Evolutionary conservation across 2,888 invertebrate species (phyloP).

Genomic region (Galeruca laticollis): DNA sequence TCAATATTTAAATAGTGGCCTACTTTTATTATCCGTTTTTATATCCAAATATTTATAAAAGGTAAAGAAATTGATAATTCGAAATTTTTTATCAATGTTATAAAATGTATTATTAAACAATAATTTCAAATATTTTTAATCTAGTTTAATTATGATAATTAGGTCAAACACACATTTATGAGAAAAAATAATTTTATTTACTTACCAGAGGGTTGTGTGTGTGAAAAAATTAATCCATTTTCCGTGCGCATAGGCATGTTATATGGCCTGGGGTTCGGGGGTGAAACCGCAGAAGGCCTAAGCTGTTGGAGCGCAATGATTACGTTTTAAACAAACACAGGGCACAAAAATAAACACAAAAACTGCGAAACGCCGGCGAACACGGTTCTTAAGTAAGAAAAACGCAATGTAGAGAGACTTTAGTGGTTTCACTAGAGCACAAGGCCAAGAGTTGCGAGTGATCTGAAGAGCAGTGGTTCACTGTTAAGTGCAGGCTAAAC

Average conservation of each 20-base stretch:
- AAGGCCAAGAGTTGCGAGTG: constrained; percentile 42
- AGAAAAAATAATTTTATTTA: background rate
- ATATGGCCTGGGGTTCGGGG: constrained; percentile 47
- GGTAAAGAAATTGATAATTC: constrained; percentile 9
- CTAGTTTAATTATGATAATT: background rate
- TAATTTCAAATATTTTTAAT: background rate
- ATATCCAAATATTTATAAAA: constrained; percentile 2
- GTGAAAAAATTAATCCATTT: constrained; percentile 65
- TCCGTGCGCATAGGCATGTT: constrained; percentile 64
- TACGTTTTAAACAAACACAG: constrained; percentile 53
- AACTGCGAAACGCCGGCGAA: constrained; percentile 18
- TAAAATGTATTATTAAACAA: constrained; percentile 10
- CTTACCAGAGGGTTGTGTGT: constrained; percentile 64
- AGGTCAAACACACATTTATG: background rate
- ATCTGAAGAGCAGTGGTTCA: constrained; percentile 46
- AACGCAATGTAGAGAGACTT: constrained; percentile 18
- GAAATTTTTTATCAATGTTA: constrained; percentile 5
- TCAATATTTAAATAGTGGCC: constrained; percentile 1
- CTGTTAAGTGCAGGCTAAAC: constrained; percentile 61
- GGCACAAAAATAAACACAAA: constrained; percentile 47
- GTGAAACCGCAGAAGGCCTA: constrained; percentile 53
- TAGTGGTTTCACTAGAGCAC: constrained; percentile 42
- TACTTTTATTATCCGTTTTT: constrained; percentile 5
- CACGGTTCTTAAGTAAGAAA: constrained; percentile 20
- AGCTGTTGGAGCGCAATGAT: constrained; percentile 60